Base-by-base conservation (phyloP, 1,140 invertebrate genomes). In the Pissodes strobi region DNA sequence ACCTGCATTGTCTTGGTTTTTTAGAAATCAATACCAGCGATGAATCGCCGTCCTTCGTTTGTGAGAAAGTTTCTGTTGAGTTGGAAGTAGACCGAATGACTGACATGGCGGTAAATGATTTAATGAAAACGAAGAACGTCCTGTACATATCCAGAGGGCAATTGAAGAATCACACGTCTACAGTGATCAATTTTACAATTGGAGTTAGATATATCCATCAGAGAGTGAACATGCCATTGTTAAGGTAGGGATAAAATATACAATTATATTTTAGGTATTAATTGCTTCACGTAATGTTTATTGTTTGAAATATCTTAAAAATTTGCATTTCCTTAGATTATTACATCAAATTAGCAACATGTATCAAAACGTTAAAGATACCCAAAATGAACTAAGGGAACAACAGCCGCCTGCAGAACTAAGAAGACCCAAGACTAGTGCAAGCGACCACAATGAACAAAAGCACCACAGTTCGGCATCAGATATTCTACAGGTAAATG, bases 301-400 rank as follows among this genome's bases (percentile, higher is more conserved):
- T n/a, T n/a, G n/a, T n/a, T n/a, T n/a, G n/a, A n/a, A n/a, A n/a
- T n/a, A n/a, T n/a, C n/a, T n/a, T n/a, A n/a, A n/a, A n/a, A n/a
- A n/a, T n/a, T n/a, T n/a, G n/a, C n/a, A n/a, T n/a, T n/a, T n/a
- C n/a, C n/a, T 49, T 53, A 64, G 63, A 56, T 82, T 99, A 18
- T 82, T 98, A 34, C 94, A 98, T 82, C 96, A 99, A 81, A 95
- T 99, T 67, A 93, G 90, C 67, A 96, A 95, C 65, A 97, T 98
- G 93, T 96, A 97, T 80, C 93, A 95, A 79, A 98, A 97, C 80
- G 93, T 97, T 2, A 94, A 95, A 74, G 93, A 96, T 74, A 97
- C 95, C 1, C 91, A 94, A 76, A 89, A 90, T 71, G 94, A 96
- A 70, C 81, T 98, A 46, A 89, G 87, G 72, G 90, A 87, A 66